Base-by-base conservation (phyloP, 2,797 vertebrate genomes). In the Phataginus tetradactyla region DNA sequence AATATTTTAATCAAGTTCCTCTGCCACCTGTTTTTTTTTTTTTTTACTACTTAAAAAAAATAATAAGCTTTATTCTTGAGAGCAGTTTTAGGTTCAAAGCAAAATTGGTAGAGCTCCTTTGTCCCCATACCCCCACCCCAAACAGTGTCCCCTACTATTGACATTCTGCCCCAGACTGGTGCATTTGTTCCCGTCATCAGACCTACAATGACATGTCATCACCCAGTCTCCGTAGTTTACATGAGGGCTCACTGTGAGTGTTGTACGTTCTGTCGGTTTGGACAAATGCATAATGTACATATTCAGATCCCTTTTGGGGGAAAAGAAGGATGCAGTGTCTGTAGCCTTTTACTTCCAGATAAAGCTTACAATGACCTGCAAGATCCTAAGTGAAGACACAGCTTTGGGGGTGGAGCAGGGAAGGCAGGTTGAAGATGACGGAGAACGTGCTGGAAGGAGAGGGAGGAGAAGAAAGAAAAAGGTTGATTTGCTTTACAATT, bases 281-380 rank as follows among this genome's bases (percentile, higher is more conserved):
- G 53, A 84, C 27, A 55, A 61, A 87, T 49, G 32, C 45, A 5
- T 15, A 15, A 15, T 25, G 6, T 61, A 12, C 5, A 1, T 37
- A 23, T 29, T 84, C 42, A 74, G 14, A 68, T 90, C 9, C 45
- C 27, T 79, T 42, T 74, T 32, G 9, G 32, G 5, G 11, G 15
- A 13, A 5, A 13, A 63, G 64, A 59, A 83, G 37, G 45, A 84
- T 55, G 66, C 49, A 66, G 18, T 61, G 25, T 71, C 45, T 45
- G 45, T 74, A 53, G 21, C 39, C 55, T 80, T 89, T 32, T 4
- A 83, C 92, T 94, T 94, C 42, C 68, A 84, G 63, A 5, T 42
- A 66, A 79, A 83, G 21, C 18, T 83, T n/a, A 51, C 0, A 9
- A 12, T 53, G 45, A 14, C 21, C 37, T 25, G 7, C 27, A 39